Evolutionary conservation across 2,797 vertebrate genomes (phyloP), one percentile per base, ranked within the genome.

Genomic region (Lepus townsendii): DNA sequence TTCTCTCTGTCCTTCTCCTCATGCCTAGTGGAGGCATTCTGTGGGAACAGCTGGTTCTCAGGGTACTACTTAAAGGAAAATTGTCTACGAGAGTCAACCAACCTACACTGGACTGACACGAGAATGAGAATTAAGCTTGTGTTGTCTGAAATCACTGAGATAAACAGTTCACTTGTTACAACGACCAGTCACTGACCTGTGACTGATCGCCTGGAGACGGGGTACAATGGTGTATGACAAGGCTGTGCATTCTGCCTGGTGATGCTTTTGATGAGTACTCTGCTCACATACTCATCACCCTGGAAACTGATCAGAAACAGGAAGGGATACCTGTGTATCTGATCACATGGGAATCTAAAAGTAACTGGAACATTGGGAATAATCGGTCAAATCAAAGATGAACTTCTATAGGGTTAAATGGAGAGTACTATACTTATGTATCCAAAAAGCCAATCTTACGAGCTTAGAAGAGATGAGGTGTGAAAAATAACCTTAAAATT

Each of bases 401-500:
- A 52, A 73, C 5, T 75, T 89, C n/a, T 69, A 8, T 4, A 65
- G 5, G 30, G 24, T 19, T 57, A 69, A 90, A 83, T 63, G 32
- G 35, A 72, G 84, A 92, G 3, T 57, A 57, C 1, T n/a, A 17
- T 66, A 63, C 7, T 42, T 26, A 57, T 60, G 72, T 38, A 60
- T 62, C 24, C 26, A 42, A 87, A 91, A 86, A 78, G 30, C 38
- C 19, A 38, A 35, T 83, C 57, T 78, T 82, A 30, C 6, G 38
- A 80, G 63, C 77, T 35, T 35, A 63, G n/a, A 68, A 78, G 68
- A 32, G 35, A 63, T 68, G 38, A 91, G 26, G 52, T 7, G 0
- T 77, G n/a, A 92, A 89, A 86, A 78, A 60, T 66, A 32, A 83
- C 57, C 35, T 82, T 19, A 47, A 82, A 42, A 11, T 62, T 85